Evolutionary conservation across 2,888 invertebrate genomes (phyloP).

Genomic region (Plagiodera versicolora): DNA sequence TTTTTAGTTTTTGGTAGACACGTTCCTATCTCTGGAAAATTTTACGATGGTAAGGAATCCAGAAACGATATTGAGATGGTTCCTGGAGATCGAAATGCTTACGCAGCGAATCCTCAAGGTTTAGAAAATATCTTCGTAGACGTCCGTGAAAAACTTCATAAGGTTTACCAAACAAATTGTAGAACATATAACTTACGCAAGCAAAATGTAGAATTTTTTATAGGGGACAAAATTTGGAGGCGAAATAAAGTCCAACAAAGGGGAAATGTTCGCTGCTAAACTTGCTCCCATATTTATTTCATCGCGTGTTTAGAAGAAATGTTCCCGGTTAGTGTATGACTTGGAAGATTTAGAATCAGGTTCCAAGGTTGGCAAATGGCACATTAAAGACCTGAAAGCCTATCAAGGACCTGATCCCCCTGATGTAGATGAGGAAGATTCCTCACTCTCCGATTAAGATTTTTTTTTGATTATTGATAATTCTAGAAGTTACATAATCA

Average conservation of each 20-base stretch:
- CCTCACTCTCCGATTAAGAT: not conserved
- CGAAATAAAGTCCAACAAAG: conserved; percentile 12
- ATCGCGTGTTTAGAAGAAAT: not conserved
- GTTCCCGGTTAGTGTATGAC: not conserved
- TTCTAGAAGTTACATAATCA: not conserved
- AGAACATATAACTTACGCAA: conserved; percentile 22
- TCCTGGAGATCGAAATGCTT: not conserved
- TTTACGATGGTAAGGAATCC: conserved; percentile 20
- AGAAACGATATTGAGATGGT: not conserved
- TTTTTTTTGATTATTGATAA: not conserved
- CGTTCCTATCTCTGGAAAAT: conserved; percentile 26
- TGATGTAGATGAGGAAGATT: not conserved
- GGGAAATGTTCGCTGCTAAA: not conserved
- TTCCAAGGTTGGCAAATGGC: not conserved
- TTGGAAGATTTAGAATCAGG: not conserved
- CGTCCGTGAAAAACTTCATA: conserved; percentile 11
- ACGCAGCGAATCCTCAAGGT: conserved; percentile 3
- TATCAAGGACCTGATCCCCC: not conserved
- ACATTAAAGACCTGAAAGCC: not conserved
- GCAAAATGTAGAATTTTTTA: conserved; percentile 11
- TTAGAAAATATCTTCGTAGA: conserved; percentile 4
- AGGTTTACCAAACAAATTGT: conserved; percentile 17
- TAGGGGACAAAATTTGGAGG: conserved; percentile 20
- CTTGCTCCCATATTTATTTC: not conserved
- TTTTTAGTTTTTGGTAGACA: conserved; percentile 28